Conservation (phyloP, 2,113 vertebrate genomes). For the Rhynchopsitta pachyrhyncha region DNA sequence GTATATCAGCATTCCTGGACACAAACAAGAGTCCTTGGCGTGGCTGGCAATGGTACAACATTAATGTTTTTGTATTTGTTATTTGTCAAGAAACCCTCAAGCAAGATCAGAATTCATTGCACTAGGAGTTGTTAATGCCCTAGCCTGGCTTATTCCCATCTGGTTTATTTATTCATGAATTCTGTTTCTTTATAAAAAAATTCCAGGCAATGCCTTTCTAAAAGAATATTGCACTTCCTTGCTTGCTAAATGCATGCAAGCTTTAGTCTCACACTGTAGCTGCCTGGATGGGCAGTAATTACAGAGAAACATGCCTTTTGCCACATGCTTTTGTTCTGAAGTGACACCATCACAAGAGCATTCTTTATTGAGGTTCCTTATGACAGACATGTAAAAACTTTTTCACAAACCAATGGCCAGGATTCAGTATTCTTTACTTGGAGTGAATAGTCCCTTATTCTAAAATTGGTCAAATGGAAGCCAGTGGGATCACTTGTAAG, state of each 20-base stretch:
- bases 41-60: neutral
- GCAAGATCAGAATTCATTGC: neutral
- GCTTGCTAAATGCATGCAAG: neutral
- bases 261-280: neutral
- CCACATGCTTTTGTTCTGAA: neutral
- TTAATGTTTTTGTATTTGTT: neutral
- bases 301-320: neutral
- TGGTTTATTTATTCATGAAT: slow-evolving; percentile 46
- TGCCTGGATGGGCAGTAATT: neutral
- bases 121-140: neutral
- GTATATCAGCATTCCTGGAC: neutral
- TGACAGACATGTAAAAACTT: neutral
- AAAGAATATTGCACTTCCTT: neutral
- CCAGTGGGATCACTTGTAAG: neutral
- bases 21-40: neutral
- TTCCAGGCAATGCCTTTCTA: neutral
- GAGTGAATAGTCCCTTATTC: neutral
- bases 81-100: neutral
- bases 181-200: slow-evolving; percentile 24
- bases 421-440: neutral
- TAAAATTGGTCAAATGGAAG: neutral
- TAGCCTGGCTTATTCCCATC: neutral
- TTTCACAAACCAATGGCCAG: neutral
- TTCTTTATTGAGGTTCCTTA: neutral
- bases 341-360: neutral